Evolutionary conservation across 2,113 vertebrate species (phyloP).

Genomic region (Corythornis madagascariensis): DNA sequence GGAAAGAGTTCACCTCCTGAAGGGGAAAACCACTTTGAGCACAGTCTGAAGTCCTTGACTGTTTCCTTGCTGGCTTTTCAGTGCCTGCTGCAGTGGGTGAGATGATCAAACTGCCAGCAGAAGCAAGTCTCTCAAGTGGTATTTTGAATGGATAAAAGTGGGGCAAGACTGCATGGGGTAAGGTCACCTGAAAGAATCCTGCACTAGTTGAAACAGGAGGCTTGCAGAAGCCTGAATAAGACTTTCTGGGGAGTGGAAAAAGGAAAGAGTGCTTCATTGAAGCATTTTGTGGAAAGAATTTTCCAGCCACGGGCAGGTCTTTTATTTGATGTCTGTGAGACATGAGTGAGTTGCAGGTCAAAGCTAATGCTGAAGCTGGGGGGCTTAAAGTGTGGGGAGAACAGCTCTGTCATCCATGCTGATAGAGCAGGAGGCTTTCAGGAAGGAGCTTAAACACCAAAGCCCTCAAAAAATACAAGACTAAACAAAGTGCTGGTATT

Average conservation of each 20-base stretch:
- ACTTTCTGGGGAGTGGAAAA: not conserved
- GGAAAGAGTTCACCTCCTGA: not conserved
- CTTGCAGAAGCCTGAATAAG: not conserved
- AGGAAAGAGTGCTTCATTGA: not conserved
- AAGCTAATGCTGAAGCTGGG: not conserved
- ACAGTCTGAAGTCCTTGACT: not conserved
- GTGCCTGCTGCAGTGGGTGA: fast-evolving
- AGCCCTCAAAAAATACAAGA: not conserved
- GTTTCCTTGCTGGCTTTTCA: not conserved
- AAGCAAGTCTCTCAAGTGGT: not conserved
- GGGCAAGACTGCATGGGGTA: not conserved
- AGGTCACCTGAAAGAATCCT: not conserved
- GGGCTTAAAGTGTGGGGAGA: not conserved
- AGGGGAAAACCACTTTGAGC: not conserved
- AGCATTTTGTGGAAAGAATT: not conserved
- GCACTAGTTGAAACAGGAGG: not conserved
- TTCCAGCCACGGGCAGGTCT: not conserved
- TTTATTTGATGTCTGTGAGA: not conserved
- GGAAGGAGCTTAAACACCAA: not conserved
- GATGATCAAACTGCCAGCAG: not conserved
- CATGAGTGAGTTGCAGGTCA: not conserved
- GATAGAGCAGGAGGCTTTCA: not conserved
- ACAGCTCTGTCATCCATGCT: not conserved
- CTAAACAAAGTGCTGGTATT: not conserved
- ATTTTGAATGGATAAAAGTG: not conserved